Evolutionary conservation across 2,797 vertebrate species (phyloP), one percentile per base, ranked within the genome.

Genomic region (Enteromius trimaculatus): DNA sequence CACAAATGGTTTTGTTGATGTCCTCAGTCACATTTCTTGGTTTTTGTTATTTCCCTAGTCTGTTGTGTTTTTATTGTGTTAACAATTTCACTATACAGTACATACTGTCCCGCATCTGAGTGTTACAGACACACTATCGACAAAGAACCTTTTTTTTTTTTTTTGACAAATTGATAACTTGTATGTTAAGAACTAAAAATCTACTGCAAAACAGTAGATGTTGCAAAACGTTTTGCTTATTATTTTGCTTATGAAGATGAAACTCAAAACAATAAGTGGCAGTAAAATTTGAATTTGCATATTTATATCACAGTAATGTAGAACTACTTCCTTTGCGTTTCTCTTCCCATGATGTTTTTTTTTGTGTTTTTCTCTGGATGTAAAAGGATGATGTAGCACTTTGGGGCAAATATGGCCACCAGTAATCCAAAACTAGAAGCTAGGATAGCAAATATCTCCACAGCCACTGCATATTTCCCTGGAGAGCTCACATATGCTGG

Each of bases 401-500:
- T 90, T 55, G 90, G 90, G 7, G 77, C 84, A 84, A 90, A 90
- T 44, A 90, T 86, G 7, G 86, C 86, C 39, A 86, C 62, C 2
- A 90, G 14, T 42, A 90, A 84, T 21, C 89, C 90, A 82, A 89
- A 88, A 77, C 90, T 90, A 14, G 89, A 90, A 13, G 89, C 88
- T 23, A 90, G 23, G 9, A 90, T 90, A 14, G 89, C 89, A 74
- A 90, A 90, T 4, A 88, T 85, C 31, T 90, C 89, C 11, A 89
- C 88, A 17, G 86, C 88, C 10, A 86, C 88, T 69, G 88, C 72
- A 65, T 89, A 89, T 79, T 90, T 90, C 34, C 89, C 89, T 29
- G 88, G 89, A 3, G 89, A 90, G 23, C 88, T 90, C 58, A 90
- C 75, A 21, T 94, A 94, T 26, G 93, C 92, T 19, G 93, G 93